A percentile compares a stretch with the other conserved stretches of the same genome.
These are phyloP conservation scores for Amblyornis subalaris DNA, from an alignment of 2,113 vertebrate genomes.

Conservation along the genomic window DNA sequence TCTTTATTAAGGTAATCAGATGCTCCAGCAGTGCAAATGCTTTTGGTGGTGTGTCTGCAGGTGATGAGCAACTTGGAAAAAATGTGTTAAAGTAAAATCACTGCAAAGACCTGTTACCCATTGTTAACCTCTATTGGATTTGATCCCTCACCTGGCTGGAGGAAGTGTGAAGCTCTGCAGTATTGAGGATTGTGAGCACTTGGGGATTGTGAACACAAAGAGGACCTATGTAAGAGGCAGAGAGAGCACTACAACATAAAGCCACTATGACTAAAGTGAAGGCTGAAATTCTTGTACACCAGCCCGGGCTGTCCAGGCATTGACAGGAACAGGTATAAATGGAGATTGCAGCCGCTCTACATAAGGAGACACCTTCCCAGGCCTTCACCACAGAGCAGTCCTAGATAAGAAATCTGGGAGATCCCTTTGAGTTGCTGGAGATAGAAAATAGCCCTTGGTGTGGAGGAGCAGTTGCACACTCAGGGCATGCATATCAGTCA, in stretches of 20 bases:
- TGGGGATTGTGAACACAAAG: not conserved
- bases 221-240: not conserved
- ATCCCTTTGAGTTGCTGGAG: constrained; percentile 2
- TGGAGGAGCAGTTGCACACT: constrained; percentile 18
- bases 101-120: not conserved
- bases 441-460: constrained; percentile 36
- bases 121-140: not conserved
- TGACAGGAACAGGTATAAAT: not conserved
- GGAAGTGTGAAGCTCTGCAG: not conserved
- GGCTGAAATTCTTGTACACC: not conserved
- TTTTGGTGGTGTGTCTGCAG: not conserved
- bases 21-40: not conserved
- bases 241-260: not conserved
- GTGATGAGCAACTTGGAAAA: not conserved
- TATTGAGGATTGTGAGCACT: not conserved
- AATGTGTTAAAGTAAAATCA: not conserved
- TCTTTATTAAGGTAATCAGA: not conserved
- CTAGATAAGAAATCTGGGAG: not conserved
- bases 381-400: not conserved
- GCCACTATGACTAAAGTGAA: not conserved
- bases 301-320: not conserved
- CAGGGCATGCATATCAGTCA: constrained; percentile 66
- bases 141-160: not conserved
- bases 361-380: not conserved
- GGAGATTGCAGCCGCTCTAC: not conserved